phyloP scores from a whole-genome alignment of 2,888 invertebrate genomes.

The Acleris laterana region DNA sequence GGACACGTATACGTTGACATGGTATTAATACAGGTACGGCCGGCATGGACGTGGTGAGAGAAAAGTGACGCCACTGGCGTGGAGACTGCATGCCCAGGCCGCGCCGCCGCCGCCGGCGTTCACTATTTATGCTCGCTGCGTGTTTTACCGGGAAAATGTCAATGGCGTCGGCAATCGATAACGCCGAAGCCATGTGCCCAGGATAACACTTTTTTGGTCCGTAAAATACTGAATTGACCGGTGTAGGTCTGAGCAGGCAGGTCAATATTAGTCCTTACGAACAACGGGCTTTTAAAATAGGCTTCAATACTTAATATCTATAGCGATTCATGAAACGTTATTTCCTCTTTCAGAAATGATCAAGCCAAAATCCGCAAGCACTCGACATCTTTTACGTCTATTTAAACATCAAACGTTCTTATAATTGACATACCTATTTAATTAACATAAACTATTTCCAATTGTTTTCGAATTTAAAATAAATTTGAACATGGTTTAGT shows the following conservation, averaged over 20 bases:
- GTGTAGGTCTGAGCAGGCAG: too few relatives aligned
- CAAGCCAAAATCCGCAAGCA: conserved; percentile 69
- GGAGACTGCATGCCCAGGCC: not conserved
- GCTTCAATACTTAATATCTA: not conserved
- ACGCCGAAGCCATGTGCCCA: conserved; percentile 53
- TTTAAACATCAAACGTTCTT: conserved; percentile 73
- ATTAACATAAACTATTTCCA: conserved; percentile 45
- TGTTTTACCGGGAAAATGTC: conserved; percentile 54
- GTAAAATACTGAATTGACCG: too few relatives aligned
- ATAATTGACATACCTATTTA: conserved; percentile 51
- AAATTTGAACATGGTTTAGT: conserved; percentile 41
- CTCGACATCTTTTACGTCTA: conserved; percentile 62
- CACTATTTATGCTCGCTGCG: conserved; percentile 5
- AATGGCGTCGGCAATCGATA: conserved; percentile 72
- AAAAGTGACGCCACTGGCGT: conserved; percentile 40
- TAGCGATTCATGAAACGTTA: not conserved
- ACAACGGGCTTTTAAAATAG: not conserved
- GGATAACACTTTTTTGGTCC: conserved; percentile 17
- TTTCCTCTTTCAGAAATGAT: conserved; percentile 73
- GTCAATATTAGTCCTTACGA: too few relatives aligned
- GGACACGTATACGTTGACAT: conserved; percentile 21
- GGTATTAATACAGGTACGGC: conserved; percentile 37
- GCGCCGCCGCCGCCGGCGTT: too few relatives aligned
- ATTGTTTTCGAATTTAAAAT: conserved; percentile 45
- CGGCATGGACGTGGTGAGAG: conserved; percentile 28